Evolutionary conservation across 2,113 vertebrate genomes (phyloP), one percentile per base, ranked within the genome.

Genomic region (Paramisgurnus dabryanus): DNA sequence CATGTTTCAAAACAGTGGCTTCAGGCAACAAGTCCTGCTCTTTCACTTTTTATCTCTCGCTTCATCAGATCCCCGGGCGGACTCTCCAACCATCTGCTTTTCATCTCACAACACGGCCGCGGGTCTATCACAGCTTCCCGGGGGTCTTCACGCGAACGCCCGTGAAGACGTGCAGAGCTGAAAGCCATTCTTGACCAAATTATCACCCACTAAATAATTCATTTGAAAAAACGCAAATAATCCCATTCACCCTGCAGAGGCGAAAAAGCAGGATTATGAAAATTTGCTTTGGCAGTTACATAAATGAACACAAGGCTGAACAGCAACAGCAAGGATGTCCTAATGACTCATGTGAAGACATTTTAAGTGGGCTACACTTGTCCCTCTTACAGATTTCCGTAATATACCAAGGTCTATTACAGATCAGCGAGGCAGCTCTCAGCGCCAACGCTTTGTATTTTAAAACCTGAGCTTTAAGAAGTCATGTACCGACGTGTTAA

Each of bases 21-120:
- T 53, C 45, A 50, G 75, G 83, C 83, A 84, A 84, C 83, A 81
- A 80, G 83, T 78, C 17, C 67, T 65, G 50, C 53, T 80, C 74
- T 72, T n/a, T 50, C 78, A 18, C 64, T 68, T n/a, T 70, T 67
- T 40, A 39, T 70, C 61, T 77, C 75, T 72, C 68, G 67, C 71
- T 61, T 55, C 39, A 39, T 77, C 27, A 41, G 13, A 13, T 47
- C 63, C 75, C 34, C 61, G n/a, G 75, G 75, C 45, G 47, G 63
- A 67, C 61, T 61, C 63, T 77, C 82, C 40, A 13, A 60, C 79
- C 79, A 79, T 84, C 83, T 84, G 83, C 80, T 84, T 77, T 22
- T 39, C 34, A 74, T 75, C 79, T 69, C 61, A 13, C 53, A 55
- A 73, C 75, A 63, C 78, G 6, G 18, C 34, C 18, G 76, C 45